These are phyloP conservation scores for Synaphobranchus kaupii DNA, from an alignment of 2,797 vertebrate species.

Conservation along the genomic window DNA sequence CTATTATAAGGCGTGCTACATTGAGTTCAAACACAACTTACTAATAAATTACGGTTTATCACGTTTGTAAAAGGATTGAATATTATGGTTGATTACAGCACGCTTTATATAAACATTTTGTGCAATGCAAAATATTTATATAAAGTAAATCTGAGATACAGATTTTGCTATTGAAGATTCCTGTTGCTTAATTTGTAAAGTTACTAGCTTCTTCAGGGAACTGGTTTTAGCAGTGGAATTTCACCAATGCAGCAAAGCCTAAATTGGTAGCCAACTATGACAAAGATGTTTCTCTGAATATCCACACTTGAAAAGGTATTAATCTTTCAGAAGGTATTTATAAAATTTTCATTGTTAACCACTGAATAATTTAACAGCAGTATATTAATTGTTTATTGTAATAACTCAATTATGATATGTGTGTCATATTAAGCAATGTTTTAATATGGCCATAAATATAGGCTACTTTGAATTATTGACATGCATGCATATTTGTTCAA, in stretches of 20 bases:
- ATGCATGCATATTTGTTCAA: background rate
- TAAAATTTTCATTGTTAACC: background rate
- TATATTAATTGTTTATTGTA: background rate
- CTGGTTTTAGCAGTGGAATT: conserved; percentile 29
- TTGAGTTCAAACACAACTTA: background rate
- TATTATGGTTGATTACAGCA: background rate
- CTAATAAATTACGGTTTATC: background rate
- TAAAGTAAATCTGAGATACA: background rate
- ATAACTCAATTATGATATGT: background rate
- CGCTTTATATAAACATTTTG: background rate
- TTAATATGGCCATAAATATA: background rate
- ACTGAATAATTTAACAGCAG: background rate
- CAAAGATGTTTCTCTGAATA: background rate
- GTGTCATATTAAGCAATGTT: background rate
- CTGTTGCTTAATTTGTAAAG: conserved; percentile 24
- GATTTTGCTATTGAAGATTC: background rate
- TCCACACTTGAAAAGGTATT: background rate
- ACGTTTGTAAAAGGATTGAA: background rate
- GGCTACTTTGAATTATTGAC: background rate
- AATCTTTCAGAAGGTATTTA: background rate
- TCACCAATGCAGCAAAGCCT: conserved; percentile 35
- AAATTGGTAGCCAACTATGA: background rate
- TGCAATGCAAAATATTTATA: background rate
- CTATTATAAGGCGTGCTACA: background rate
- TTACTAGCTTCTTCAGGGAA: conserved; percentile 17